Conservation (phyloP, 2,888 invertebrate species). For the Drosophila barbarae region DNA sequence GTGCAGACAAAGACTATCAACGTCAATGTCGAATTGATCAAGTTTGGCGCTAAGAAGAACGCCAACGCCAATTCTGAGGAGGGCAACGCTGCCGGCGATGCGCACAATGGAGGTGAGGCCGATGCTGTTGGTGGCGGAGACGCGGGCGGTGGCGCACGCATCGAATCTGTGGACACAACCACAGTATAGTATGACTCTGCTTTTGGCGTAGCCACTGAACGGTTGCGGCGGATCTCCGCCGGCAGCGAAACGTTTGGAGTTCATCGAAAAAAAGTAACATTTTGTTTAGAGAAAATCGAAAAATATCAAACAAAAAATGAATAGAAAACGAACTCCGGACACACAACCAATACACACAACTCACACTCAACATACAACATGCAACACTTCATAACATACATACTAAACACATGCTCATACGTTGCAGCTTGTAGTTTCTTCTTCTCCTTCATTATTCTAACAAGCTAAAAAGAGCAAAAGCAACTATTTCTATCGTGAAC, state of each 20-base stretch:
- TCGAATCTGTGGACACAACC: slow-evolving; percentile 79
- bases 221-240: slow-evolving; percentile 74
- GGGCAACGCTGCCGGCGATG: slow-evolving; percentile 49
- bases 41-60: slow-evolving; percentile 68
- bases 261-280: slow-evolving; percentile 76
- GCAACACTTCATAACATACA: slow-evolving; percentile 34
- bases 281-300: slow-evolving; percentile 67
- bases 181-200: slow-evolving; percentile 79
- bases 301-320: slow-evolving; percentile 50
- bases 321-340: slow-evolving; percentile 39
- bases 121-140: slow-evolving; percentile 57
- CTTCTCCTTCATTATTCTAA: slow-evolving; percentile 62
- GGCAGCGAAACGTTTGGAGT: slow-evolving; percentile 75
- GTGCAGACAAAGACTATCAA: slow-evolving; percentile 71
- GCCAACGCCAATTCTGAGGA: slow-evolving; percentile 57
- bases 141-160: slow-evolving; percentile 67
- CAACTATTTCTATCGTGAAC: slow-evolving; percentile 23
- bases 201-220: slow-evolving; percentile 75
- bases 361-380: slow-evolving; percentile 31
- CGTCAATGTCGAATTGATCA: slow-evolving; percentile 76
- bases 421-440: slow-evolving; percentile 69
- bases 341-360: slow-evolving; percentile 28
- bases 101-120: slow-evolving; percentile 52
- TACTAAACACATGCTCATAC: slow-evolving; percentile 43
- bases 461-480: slow-evolving; percentile 41